These are phyloP conservation scores for Pantelozetes paolii DNA, from an alignment of 2,888 invertebrate genomes.

Conservation along the genomic window DNA sequence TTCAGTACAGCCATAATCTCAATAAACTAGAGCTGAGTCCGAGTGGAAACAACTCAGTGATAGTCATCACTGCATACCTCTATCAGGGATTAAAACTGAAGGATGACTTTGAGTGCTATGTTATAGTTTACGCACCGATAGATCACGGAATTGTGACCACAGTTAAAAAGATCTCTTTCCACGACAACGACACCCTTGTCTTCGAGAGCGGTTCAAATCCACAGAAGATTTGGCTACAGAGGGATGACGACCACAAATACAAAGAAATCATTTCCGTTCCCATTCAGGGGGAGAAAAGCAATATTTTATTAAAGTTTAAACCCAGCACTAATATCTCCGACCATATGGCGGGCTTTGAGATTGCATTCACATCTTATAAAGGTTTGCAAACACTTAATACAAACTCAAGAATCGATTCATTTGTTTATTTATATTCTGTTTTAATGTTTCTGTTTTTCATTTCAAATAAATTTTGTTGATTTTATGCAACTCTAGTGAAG, in stretches of 20 bases:
- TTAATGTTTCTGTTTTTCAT: not conserved
- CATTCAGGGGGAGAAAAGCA: not conserved
- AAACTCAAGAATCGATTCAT: not conserved
- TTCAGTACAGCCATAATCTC: not conserved
- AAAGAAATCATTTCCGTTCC: slow-evolving; percentile 31
- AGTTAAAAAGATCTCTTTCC: slow-evolving; percentile 34
- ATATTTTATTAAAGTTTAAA: slow-evolving; percentile 25
- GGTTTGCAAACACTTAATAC: not conserved
- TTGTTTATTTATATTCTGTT: too few species aligned
- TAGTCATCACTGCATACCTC: slow-evolving; percentile 33
- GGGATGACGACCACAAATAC: not conserved
- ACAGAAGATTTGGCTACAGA: slow-evolving; percentile 20
- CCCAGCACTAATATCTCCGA: slow-evolving; percentile 8
- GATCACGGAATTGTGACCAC: slow-evolving; percentile 33
- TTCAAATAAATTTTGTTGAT: too few species aligned
- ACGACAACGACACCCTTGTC: slow-evolving; percentile 39
- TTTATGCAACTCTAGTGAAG: too few species aligned
- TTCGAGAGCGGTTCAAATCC: slow-evolving; percentile 36
- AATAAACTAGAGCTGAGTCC: not conserved
- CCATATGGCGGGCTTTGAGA: slow-evolving; percentile 40
- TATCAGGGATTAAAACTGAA: slow-evolving; percentile 24
- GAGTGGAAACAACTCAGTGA: not conserved
- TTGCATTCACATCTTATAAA: slow-evolving; percentile 35
- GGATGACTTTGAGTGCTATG: slow-evolving; percentile 27
- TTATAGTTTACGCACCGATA: slow-evolving; percentile 19